Base-by-base conservation (phyloP, 2,888 invertebrate species). In the Neuroscelio doddi region DNA sequence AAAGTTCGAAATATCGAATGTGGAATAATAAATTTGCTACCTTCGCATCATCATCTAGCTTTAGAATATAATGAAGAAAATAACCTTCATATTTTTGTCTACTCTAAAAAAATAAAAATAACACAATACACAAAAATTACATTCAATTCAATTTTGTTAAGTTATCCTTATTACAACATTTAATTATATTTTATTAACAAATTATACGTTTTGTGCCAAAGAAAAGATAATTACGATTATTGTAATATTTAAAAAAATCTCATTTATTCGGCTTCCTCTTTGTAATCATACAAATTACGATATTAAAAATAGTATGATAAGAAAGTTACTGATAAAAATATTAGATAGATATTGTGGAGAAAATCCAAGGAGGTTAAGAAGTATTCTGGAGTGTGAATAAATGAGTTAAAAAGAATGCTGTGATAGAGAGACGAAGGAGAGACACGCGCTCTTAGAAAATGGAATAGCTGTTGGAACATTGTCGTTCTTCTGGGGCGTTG, bases 1-100 rank as follows among this genome's bases (percentile, higher is more conserved):
- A 50, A 57, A 38, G 42, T 50, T 57, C 44, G 36, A 50, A 50
- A 50, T 49, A 56, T 41, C 17, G 47, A 12, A 24, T 15, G 55
- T 21, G 46, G 30, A 38, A 41, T 44, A 34, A 57, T 47, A 36
- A 26, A 49, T 57, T 49, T 21, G 24, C 14, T 34, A 21, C 29
- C 14, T 17, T 4, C 12, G 10, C 14, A 29, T 46, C 15, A 16
- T 41, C 27, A 9, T 21, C 21, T 17, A 2, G 7, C 21, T 21
- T 17, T 21, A n/a, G 26, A 8, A 26, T 8, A 8, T 7, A 26
- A 26, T n/a, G n/a, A n/a, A n/a, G n/a, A n/a, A n/a, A n/a, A n/a
- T n/a, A n/a, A n/a, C n/a, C n/a, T n/a, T n/a, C n/a, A n/a, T n/a
- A n/a, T n/a, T n/a, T n/a, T n/a, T n/a, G n/a, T n/a, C n/a, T n/a